Evolutionary conservation across 2,888 invertebrate species (phyloP).

Genomic region (Brachypalpus laphriformis): DNA sequence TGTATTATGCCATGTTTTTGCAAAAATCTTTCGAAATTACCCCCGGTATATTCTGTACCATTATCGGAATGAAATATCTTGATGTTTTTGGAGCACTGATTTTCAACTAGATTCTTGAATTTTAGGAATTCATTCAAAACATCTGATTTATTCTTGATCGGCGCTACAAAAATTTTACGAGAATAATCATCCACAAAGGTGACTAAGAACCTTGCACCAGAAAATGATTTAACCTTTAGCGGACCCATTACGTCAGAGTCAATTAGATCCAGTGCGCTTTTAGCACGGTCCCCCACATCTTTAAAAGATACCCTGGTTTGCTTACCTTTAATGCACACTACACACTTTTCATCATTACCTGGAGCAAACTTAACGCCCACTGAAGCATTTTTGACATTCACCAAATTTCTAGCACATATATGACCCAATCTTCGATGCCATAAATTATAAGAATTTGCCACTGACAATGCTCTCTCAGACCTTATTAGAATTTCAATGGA

Average conservation of each 20-base stretch:
- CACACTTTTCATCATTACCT: conserved; percentile 58
- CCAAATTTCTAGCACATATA: conserved; percentile 64
- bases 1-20: too few relatives aligned
- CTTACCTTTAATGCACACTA: conserved; percentile 75
- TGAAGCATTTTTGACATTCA: conserved; percentile 37
- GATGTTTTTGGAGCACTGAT: conserved; percentile 67
- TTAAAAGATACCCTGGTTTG: conserved; percentile 72
- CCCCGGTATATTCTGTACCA: conserved; percentile 64
- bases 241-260: conserved; percentile 80
- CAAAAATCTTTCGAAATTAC: conserved; percentile 57
- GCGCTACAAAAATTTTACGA: conserved; percentile 44
- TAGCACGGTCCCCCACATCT: conserved; percentile 64
- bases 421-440: conserved; percentile 76
- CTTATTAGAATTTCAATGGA: neutral
- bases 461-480: conserved; percentile 7
- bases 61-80: conserved; percentile 72
- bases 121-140: conserved; percentile 66
- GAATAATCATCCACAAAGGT: conserved; percentile 79
- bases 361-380: conserved; percentile 44
- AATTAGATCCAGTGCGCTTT: conserved; percentile 76
- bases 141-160: conserved; percentile 69
- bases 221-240: conserved; percentile 77
- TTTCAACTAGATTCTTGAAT: conserved; percentile 73
- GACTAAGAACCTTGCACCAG: conserved; percentile 78
- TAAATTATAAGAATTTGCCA: conserved; percentile 25